phyloP scores from a whole-genome alignment of 2,888 invertebrate genomes.

The Drosophila phalerata region DNA sequence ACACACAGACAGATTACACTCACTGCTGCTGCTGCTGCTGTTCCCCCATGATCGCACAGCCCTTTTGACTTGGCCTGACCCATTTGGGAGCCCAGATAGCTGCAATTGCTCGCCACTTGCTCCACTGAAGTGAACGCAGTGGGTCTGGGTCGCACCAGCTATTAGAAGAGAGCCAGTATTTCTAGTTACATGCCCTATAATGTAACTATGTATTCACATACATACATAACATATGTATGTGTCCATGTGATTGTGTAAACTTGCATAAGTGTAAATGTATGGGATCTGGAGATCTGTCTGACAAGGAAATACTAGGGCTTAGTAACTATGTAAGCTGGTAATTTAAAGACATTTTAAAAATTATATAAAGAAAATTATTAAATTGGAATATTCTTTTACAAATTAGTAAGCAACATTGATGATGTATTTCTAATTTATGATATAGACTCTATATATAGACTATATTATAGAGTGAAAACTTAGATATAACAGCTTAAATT shows the following conservation, averaged over 20 bases:
- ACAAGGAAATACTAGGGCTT: conserved; percentile 38
- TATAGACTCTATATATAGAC: no score
- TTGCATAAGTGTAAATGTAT: conserved; percentile 19
- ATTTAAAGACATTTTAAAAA: no score
- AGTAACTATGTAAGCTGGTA: no score
- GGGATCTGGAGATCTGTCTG: conserved; percentile 40
- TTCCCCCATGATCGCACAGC: conserved; percentile 57
- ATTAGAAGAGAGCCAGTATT: conserved; percentile 41
- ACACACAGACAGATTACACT: conserved; percentile 8
- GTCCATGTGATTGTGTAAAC: neutral
- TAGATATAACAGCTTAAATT: no score
- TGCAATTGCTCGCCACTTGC: conserved; percentile 62
- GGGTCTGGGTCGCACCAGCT: conserved; percentile 73
- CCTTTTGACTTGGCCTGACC: conserved; percentile 68
- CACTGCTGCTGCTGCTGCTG: conserved; percentile 31
- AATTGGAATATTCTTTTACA: no score
- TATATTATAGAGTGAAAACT: no score
- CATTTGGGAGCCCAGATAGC: conserved; percentile 64
- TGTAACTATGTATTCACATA: neutral
- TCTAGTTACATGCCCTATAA: conserved; percentile 14
- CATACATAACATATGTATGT: neutral
- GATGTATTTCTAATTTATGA: no score
- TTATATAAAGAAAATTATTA: no score
- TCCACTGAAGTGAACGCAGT: conserved; percentile 67
- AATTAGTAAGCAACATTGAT: no score